These are phyloP conservation scores for Drosophila subsilvestris DNA, from an alignment of 2,888 invertebrate genomes.

Conservation along the genomic window DNA sequence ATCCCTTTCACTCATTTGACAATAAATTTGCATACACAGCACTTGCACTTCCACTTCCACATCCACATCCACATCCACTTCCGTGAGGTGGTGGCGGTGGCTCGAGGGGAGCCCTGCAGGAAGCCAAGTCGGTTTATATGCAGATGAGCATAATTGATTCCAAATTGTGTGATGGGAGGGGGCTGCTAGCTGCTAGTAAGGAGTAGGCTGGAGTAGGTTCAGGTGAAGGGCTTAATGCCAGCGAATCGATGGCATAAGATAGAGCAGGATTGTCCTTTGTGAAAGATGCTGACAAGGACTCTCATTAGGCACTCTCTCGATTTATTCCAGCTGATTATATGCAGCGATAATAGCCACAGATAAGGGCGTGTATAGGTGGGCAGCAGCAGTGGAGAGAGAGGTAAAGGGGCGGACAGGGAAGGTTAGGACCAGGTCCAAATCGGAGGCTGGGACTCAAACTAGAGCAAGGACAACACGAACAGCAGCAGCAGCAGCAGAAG, in stretches of 20 bases:
- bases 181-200: not conserved
- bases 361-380: slow-evolving; percentile 46
- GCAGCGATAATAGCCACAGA: slow-evolving; percentile 66
- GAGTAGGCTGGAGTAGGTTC: slow-evolving; percentile 11
- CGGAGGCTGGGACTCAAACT: slow-evolving; percentile 55
- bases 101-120: slow-evolving; percentile 14
- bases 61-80: slow-evolving; percentile 22
- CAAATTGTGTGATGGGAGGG: slow-evolving; percentile 53
- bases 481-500: slow-evolving; percentile 14
- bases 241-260: slow-evolving; percentile 53
- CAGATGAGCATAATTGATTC: slow-evolving; percentile 82
- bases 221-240: slow-evolving; percentile 58
- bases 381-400: not conserved
- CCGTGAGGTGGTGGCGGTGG: slow-evolving; percentile 33
- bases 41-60: slow-evolving; percentile 67
- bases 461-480: slow-evolving; percentile 68
- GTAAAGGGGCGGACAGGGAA: not conserved
- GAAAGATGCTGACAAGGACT: slow-evolving; percentile 48
- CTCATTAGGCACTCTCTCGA: slow-evolving; percentile 64
- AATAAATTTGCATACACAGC: slow-evolving; percentile 78
- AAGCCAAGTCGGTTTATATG: slow-evolving; percentile 76
- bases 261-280: slow-evolving; percentile 44
- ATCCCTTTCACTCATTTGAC: slow-evolving; percentile 55
- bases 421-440: slow-evolving; percentile 16
- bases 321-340: slow-evolving; percentile 44